Evolutionary conservation across 2,113 vertebrate genomes (phyloP).

Genomic region (Centropus unirufus): DNA sequence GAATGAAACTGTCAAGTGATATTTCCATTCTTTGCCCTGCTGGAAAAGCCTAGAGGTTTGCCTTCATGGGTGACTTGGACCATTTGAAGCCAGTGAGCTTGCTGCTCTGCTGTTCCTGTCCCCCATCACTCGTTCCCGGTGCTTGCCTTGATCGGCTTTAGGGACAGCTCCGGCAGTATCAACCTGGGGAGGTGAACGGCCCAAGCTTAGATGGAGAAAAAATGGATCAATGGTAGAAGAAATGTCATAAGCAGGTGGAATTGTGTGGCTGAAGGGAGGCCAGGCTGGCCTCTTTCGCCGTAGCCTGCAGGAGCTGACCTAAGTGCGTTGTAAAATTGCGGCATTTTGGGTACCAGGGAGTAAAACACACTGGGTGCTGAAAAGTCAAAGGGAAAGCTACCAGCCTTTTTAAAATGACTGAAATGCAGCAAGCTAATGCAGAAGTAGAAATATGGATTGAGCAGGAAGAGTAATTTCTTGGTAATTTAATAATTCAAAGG

Average conservation of each 20-base stretch:
- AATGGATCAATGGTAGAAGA: not conserved
- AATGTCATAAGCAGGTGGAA: not conserved
- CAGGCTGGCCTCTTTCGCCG: not conserved
- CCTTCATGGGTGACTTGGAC: not conserved
- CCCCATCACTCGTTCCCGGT: not conserved
- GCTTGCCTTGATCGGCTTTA: not conserved
- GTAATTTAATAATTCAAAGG: not conserved
- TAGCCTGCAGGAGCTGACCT: not conserved
- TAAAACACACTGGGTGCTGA: not conserved
- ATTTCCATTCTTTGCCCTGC: not conserved
- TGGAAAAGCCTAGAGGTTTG: not conserved
- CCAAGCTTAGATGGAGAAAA: not conserved
- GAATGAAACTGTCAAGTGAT: not conserved
- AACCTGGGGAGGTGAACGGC: accelerated
- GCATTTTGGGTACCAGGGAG: not conserved
- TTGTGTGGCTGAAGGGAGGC: not conserved
- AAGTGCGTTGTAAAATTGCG: not conserved
- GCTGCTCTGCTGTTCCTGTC: not conserved
- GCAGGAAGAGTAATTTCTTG: not conserved
- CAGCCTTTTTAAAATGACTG: not conserved
- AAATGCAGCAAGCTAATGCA: not conserved
- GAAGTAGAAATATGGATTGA: not conserved
- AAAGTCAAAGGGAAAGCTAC: not conserved
- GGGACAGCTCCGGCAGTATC: not conserved
- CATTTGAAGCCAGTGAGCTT: not conserved